Percentiles rank a stretch among this genome's conserved stretches.
phyloP scores from a whole-genome alignment of 35 echinoderm and acorn worm genomes.

The Heliocidaris erythrogramma region DNA sequence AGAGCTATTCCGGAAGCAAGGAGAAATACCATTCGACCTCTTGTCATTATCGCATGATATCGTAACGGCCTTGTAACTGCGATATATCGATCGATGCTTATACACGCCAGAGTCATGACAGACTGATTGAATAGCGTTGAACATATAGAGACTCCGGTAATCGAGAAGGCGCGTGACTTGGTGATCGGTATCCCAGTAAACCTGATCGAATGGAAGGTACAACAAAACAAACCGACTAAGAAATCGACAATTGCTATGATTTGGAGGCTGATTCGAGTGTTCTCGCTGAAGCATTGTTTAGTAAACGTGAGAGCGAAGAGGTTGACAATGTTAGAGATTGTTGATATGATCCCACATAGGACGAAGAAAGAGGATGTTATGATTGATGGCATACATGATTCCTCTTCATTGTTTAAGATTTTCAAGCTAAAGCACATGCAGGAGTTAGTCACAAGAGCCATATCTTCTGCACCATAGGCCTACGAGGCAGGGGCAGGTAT shows the following conservation, averaged over 20 bases:
- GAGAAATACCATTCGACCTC: not conserved
- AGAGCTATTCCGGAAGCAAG: not conserved
- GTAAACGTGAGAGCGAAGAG: not conserved
- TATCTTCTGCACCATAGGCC: too few relatives aligned
- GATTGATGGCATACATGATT: not conserved
- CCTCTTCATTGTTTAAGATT: not conserved
- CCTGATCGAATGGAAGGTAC: conserved; percentile 39
- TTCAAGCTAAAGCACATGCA: not conserved
- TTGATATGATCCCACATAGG: not conserved
- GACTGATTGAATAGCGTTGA: conserved; percentile 44
- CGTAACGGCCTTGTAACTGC: conserved; percentile 56
- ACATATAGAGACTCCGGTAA: conserved; percentile 45
- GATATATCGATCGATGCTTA: conserved; percentile 63
- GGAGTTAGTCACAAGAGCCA: too few relatives aligned
- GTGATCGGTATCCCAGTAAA: not conserved
- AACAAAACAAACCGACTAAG: conserved; percentile 13
- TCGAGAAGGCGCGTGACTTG: not conserved
- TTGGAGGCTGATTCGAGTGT: conserved; percentile 12
- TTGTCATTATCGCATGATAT: conserved; percentile 52
- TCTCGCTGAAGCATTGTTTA: conserved; percentile 31
- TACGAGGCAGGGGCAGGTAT: too few relatives aligned
- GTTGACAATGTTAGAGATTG: not conserved
- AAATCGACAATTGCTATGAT: conserved; percentile 14
- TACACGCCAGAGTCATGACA: conserved; percentile 41
- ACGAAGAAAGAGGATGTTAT: not conserved